phyloP scores from a whole-genome alignment of 2,888 invertebrate species.

The Athripsodes cinereus region DNA sequence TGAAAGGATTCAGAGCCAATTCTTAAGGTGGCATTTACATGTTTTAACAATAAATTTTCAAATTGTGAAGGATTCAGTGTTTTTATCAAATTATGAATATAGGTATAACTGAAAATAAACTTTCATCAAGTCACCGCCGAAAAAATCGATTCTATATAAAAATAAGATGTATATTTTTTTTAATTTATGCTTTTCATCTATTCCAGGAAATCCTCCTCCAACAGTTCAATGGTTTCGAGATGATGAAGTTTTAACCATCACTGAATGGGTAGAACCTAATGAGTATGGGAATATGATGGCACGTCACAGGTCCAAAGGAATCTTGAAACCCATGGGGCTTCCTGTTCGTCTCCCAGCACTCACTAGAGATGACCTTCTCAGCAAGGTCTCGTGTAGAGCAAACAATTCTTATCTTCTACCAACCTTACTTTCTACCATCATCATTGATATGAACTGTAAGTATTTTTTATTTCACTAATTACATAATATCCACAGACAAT shows the following conservation, averaged over 20 bases:
- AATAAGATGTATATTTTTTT: too few species aligned
- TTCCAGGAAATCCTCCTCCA: conserved; percentile 23
- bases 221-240: conserved; percentile 23
- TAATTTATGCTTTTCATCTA: too few species aligned
- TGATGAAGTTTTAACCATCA: conserved; percentile 14
- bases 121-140: too few species aligned
- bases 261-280: background rate
- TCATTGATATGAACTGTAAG: conserved; percentile 46
- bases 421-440: conserved; percentile 50
- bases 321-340: conserved; percentile 20
- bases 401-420: conserved; percentile 54
- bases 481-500: too few species aligned
- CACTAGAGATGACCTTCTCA: conserved; percentile 47
- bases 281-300: background rate
- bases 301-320: conserved; percentile 10
- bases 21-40: too few species aligned
- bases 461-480: too few species aligned
- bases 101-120: too few species aligned
- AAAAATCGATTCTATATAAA: too few species aligned
- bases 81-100: too few species aligned
- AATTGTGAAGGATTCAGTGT: too few species aligned
- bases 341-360: conserved; percentile 33
- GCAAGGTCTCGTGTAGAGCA: conserved; percentile 54
- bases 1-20: too few species aligned
- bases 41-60: too few species aligned